A percentile compares a stretch with the other conserved stretches of the same genome.
These are phyloP conservation scores for Phycodurus eques DNA, from an alignment of 2,113 vertebrate genomes.

Conservation along the genomic window DNA sequence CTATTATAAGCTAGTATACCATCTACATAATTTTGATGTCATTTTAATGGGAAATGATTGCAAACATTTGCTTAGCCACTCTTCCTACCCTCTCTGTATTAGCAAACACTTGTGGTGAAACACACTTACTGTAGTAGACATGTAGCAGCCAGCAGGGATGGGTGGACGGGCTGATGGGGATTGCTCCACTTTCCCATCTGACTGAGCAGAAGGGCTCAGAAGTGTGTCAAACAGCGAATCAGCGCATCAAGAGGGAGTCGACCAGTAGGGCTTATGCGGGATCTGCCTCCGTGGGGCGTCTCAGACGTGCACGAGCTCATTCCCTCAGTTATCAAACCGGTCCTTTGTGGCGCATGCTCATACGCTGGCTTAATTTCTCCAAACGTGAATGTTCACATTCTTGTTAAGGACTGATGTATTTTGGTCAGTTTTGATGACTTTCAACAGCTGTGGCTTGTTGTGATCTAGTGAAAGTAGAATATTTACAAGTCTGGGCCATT, in stretches of 20 bases:
- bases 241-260: constrained; percentile 47
- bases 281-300: constrained; percentile 41
- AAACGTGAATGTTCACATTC: not conserved
- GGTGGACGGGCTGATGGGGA: constrained; percentile 35
- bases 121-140: constrained; percentile 14
- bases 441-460: not conserved
- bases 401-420: constrained; percentile 4
- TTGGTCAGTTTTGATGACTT: constrained; percentile 19
- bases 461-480: constrained; percentile 4
- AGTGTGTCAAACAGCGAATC: constrained; percentile 60
- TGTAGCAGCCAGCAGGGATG: constrained; percentile 37
- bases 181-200: constrained; percentile 75
- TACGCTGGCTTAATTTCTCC: constrained; percentile 8
- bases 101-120: constrained; percentile 5
- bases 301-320: constrained; percentile 36
- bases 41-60: not conserved
- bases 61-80: not conserved
- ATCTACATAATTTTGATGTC: not conserved
- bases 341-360: constrained; percentile 18
- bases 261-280: constrained; percentile 56
- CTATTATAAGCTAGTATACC: not conserved
- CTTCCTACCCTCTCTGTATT: not conserved
- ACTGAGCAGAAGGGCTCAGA: constrained; percentile 71
- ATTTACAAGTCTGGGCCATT: constrained; percentile 1
- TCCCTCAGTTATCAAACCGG: constrained; percentile 32